Percentiles rank a stretch among this genome's conserved stretches.
Evolutionary conservation across 2,888 invertebrate species (phyloP).

Genomic region (Andrena bucephala): DNA sequence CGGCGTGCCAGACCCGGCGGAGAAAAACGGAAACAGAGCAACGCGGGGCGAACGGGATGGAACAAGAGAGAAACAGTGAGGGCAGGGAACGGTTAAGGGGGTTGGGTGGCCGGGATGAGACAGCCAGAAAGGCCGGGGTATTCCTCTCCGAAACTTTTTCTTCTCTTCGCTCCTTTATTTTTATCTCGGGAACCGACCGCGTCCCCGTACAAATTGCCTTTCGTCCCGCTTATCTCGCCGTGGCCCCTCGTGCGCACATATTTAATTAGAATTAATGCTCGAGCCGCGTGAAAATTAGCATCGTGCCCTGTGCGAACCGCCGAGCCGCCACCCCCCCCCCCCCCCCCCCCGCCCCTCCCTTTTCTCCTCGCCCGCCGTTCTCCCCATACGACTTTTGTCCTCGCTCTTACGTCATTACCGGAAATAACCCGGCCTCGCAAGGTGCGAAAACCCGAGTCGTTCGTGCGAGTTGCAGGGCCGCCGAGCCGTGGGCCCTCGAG

Average conservation of each 20-base stretch:
- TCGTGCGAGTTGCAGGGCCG: constrained; percentile 52
- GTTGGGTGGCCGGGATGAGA: constrained; percentile 38
- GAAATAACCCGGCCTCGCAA: constrained; percentile 70
- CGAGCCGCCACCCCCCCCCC: background rate
- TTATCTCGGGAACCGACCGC: constrained; percentile 72
- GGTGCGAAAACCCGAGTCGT: constrained; percentile 74
- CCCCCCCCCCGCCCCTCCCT: background rate
- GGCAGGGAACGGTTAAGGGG: constrained; percentile 7
- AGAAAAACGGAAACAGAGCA: constrained; percentile 20
- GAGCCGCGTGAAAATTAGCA: constrained; percentile 77
- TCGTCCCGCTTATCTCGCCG: constrained; percentile 75
- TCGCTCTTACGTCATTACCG: constrained; percentile 73
- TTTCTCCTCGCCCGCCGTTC: background rate
- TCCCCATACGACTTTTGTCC: constrained; percentile 17
- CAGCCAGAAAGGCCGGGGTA: constrained; percentile 60
- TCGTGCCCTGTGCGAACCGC: constrained; percentile 59
- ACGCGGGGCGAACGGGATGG: background rate
- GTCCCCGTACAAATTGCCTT: constrained; percentile 77
- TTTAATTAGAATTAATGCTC: constrained; percentile 80
- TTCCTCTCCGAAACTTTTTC: constrained; percentile 65
- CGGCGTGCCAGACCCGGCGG: constrained; percentile 22
- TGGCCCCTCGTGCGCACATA: constrained; percentile 72
- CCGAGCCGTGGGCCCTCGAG: constrained; percentile 12
- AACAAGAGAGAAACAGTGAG: background rate
- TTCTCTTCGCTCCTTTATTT: constrained; percentile 61